Evolutionary conservation across 2,797 vertebrate species (phyloP).

Genomic region (Pseudotriccus pelzelni): DNA sequence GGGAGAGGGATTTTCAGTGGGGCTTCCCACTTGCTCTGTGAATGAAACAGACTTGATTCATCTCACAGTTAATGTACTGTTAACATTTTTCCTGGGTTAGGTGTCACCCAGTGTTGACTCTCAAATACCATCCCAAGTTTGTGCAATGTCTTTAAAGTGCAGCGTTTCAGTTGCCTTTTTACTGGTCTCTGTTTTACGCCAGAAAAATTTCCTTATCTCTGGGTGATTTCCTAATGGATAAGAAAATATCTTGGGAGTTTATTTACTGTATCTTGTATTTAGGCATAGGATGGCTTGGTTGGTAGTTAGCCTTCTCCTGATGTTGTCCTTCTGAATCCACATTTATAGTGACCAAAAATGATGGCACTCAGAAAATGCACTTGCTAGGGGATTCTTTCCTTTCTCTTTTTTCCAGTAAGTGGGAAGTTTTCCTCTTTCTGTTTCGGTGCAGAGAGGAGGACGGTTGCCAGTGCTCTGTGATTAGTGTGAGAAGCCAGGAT

Average conservation of each 20-base stretch:
- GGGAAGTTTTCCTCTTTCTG: neutral
- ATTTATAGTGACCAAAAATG: neutral
- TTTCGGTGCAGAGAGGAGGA: neutral
- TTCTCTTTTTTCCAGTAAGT: neutral
- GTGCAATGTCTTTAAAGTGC: neutral
- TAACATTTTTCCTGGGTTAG: neutral
- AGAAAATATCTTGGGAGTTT: neutral
- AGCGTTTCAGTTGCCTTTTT: neutral
- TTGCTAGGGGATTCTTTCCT: neutral
- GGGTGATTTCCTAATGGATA: conserved; percentile 36
- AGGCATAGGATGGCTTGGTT: neutral
- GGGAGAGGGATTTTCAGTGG: conserved; percentile 19
- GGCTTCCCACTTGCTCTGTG: neutral
- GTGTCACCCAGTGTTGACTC: neutral
- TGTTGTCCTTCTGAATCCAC: neutral
- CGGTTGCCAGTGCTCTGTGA: neutral
- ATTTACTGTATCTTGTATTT: neutral
- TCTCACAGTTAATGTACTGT: neutral
- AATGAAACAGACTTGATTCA: conserved; percentile 1
- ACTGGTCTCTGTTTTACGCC: neutral
- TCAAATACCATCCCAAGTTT: neutral
- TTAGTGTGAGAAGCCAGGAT: neutral
- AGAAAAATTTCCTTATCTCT: neutral
- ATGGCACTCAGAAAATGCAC: neutral
- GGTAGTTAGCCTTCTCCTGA: neutral